These are phyloP conservation scores for Pseudochirops cupreus DNA, from an alignment of 2,797 vertebrate genomes.

Conservation along the genomic window DNA sequence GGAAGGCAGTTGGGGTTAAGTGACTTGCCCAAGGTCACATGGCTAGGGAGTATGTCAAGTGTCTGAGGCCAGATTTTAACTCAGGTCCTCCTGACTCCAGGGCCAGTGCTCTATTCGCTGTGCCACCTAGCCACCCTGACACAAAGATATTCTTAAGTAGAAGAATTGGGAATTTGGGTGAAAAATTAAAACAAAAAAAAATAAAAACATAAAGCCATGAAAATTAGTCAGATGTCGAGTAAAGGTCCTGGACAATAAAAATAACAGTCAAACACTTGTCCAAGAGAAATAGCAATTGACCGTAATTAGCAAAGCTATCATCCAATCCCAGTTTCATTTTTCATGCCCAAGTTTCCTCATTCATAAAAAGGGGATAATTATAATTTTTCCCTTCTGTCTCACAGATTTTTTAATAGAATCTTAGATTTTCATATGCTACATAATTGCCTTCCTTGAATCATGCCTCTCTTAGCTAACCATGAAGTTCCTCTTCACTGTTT, in stretches of 20 bases:
- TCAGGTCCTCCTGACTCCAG: too few species aligned
- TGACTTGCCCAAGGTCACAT: too few species aligned
- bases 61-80: too few species aligned
- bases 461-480: not conserved
- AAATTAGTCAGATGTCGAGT: not conserved
- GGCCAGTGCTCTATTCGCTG: too few species aligned
- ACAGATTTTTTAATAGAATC: not conserved
- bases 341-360: not conserved
- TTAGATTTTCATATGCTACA: not conserved
- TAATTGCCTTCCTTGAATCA: not conserved
- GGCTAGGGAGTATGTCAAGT: too few species aligned
- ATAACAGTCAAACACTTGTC: not conserved
- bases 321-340: not conserved
- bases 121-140: too few species aligned
- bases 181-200: not conserved
- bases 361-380: not conserved
- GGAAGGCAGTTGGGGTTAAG: too few species aligned
- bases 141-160: not conserved
- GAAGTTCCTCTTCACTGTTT: not conserved
- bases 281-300: not conserved
- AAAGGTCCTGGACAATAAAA: not conserved
- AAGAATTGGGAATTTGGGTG: not conserved
- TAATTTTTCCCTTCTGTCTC: not conserved
- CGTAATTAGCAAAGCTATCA: not conserved
- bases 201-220: not conserved